A percentile compares a stretch with the other conserved stretches of the same genome.
Conservation (phyloP, 2,888 invertebrate species). For the Eucriotettix oculatus region DNA sequence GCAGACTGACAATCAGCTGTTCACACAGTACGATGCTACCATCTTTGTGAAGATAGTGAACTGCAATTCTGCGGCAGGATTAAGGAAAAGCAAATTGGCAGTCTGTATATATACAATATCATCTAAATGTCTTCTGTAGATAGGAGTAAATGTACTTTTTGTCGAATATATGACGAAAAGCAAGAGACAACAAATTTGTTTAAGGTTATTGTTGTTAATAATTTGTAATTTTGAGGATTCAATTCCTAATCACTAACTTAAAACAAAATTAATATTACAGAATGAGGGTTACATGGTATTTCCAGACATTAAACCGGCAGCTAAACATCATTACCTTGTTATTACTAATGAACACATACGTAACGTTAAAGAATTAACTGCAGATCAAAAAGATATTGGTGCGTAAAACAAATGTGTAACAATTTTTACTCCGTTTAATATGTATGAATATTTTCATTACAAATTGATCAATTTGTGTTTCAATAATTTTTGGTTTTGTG, state of each 20-base stretch:
- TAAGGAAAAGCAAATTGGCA: too few relatives aligned
- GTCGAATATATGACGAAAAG: constrained; percentile 48
- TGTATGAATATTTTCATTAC: too few relatives aligned
- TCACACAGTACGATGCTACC: too few relatives aligned
- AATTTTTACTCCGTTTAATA: too few relatives aligned
- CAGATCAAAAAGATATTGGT: constrained; percentile 53
- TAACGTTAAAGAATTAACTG: constrained; percentile 49
- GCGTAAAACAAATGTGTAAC: constrained; percentile 23
- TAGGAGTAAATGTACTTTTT: constrained; percentile 47
- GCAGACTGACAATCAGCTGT: too few relatives aligned
- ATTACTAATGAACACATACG: constrained; percentile 61
- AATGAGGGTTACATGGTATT: constrained; percentile 64
- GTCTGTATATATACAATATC: too few relatives aligned
- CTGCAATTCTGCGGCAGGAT: too few relatives aligned
- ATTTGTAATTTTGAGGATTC: not conserved
- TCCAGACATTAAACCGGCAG: constrained; percentile 67
- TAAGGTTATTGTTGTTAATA: constrained; percentile 26
- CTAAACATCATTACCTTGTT: constrained; percentile 61
- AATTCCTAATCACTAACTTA: too few relatives aligned
- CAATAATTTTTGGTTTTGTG: too few relatives aligned
- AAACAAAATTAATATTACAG: constrained; percentile 16
- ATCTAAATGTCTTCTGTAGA: not conserved
- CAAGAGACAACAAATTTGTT: constrained; percentile 43
- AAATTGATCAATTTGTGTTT: too few relatives aligned
- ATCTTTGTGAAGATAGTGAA: too few relatives aligned